Evolutionary conservation across 2,113 vertebrate genomes (phyloP), one percentile per base, ranked within the genome.

Genomic region (Falco punctatus): DNA sequence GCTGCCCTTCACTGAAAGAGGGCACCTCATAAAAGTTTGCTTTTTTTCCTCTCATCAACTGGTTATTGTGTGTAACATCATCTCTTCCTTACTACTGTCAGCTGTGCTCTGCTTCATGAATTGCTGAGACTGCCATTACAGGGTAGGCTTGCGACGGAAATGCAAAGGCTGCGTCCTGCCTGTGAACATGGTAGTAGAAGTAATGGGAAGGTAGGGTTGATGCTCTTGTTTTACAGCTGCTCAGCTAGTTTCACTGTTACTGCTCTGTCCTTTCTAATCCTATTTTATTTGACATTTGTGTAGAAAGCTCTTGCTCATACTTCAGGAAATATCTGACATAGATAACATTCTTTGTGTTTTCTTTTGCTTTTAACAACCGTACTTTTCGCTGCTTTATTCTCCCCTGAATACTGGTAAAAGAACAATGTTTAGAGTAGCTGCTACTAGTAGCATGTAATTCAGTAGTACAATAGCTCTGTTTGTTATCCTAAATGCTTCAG

Each of bases 261-360:
- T 59, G 19, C 44, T 81, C 69, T 77, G 69, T 84, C 80, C 75
- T 94, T 90, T 87, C 75, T 90, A 66, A 90, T 84, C 51, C n/a
- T 70, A 46, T 90, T 94, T 73, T 78, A 57, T 80, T 92, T 82
- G 75, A 49, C 52, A 10, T 87, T 88, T 70, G 40, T 7, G 30
- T 89, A 75, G 80, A 91, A 94, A 58, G 54, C 67, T 75, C 15
- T 81, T 79, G 44, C 49, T 69, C 2, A 4, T 72, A 16, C 32
- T 74, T 71, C 48, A 86, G 86, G 94, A 97, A 92, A 90, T 96
- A 62, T 32, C 61, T 85, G 54, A 28, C 85, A 83, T 89, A 85
- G 70, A 51, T 59, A 84, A 48, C 86, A 72, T 95, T 93, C 81
- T 87, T 94, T 27, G 27, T 74, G 64, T 57, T 78, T 78, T 81